Evolutionary conservation across 2,113 vertebrate species (phyloP), one percentile per base, ranked within the genome.

Genomic region (Bos javanicus): DNA sequence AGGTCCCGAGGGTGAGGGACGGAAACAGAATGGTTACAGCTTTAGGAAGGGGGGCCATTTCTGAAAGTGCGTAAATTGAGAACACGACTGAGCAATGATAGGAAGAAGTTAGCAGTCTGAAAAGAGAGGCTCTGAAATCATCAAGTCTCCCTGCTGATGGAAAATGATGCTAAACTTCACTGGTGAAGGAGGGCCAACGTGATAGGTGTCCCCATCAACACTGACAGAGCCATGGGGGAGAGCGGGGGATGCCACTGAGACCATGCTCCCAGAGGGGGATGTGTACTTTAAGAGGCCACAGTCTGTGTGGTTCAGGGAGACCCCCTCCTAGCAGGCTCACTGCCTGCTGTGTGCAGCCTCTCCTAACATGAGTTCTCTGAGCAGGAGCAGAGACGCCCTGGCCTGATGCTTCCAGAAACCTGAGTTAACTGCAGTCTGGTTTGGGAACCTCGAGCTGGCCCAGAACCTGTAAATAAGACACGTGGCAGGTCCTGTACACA

Each of bases 361-460:
- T 89, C 93, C 59, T 36, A 78, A 97, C 87, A 95, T 21, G 60
- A 90, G 94, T 95, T 92, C 80, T 94, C 86, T 90, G 86, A 93
- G 15, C 26, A 92, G 81, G 33, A 78, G 62, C 92, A 92, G 39
- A 80, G 90, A 95, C 95, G 54, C 56, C 30, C 33, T 93, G 76
- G 84, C 83, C 91, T n/a, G 36, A 90, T 0, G 19, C 67, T 84
- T 83, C 67, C 87, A 76, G 88, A 90, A 97, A 94, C 54, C 91
- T 62, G 33, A 50, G 85, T 54, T 39, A 57, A 91, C 36, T 15
- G 13, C 7, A 76, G 90, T 93, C 90, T 97, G 74, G 94, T 85
- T 86, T 95, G 67, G 92, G 92, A 98, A 91, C 92, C 96, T 95
- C 87, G 60, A 90, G 90, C 87, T 97, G 87, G 97, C 96, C 91